Base-by-base conservation (phyloP, 1,140 invertebrate species). In the Acromyrmex charruanus region DNA sequence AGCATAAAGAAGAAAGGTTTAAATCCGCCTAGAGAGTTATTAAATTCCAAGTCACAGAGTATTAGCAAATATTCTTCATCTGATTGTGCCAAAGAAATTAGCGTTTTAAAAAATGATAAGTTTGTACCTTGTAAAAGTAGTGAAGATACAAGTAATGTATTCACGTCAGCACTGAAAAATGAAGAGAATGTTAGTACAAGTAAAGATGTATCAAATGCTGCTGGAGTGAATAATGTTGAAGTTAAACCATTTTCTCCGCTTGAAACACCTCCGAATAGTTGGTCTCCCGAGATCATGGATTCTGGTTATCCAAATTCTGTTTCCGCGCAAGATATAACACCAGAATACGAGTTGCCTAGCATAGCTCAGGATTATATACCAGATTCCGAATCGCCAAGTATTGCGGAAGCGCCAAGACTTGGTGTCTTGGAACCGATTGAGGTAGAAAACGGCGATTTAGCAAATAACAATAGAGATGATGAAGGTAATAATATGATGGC, bases 401-500 rank as follows among this genome's bases (percentile, higher is more conserved):
- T 92, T 44, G 90, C 88, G 0, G 92, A 94, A 80, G 88, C 74
- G 14, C 92, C 92, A 3, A 89, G 89, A 69, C 65, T 81, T 21
- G 94, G 80, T 31, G 84, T 91, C 28, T 84, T 77, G 6, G 91
- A 93, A n/a, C 84, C 88, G 21, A 80, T 93, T 1, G 93, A 94
- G 72, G 95, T 96, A 7, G 95, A 96, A 92, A 96, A 96, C 89
- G 95, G 96, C 7, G 96, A 96, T 92, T 91, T 96, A 12, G 96
- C 94, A 4, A 96, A 96, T 89, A 96, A 96, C 88, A 96, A 96
- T 88, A 92, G 96, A 49, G 96, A 96, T 87, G 92, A 91, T 2
- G 95, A 96, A 91, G 96, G 96, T 74, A 96, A 96, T 87, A 96
- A 96, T 86, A 93, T 95, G 84, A 89, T 94, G 7, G 91, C 93